phyloP scores from a whole-genome alignment of 2,797 vertebrate genomes.

The Megalops cyprinoides region DNA sequence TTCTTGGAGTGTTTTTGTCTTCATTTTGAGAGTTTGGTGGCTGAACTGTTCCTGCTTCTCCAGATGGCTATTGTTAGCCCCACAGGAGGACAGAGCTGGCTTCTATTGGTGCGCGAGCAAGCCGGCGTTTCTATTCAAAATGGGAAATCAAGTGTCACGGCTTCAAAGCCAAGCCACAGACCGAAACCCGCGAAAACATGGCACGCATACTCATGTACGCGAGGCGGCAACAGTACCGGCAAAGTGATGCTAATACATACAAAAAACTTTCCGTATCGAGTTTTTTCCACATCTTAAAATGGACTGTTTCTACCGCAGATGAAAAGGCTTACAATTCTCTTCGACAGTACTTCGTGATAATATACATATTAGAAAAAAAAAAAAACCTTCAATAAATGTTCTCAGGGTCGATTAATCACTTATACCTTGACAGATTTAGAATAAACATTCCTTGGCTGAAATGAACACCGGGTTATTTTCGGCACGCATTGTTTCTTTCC shows the following conservation, averaged over 20 bases:
- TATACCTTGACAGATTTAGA: not conserved
- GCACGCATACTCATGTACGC: not conserved
- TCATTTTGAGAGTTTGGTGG: not conserved
- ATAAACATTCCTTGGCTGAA: not conserved
- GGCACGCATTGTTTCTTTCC: too few relatives aligned
- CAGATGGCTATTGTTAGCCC: slow-evolving; percentile 61
- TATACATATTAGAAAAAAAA: not conserved
- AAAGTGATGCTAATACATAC: too few relatives aligned
- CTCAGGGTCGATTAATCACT: not conserved
- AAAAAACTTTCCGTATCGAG: too few relatives aligned
- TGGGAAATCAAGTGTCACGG: slow-evolving; percentile 70
- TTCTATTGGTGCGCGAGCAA: slow-evolving; percentile 50
- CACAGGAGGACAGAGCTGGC: slow-evolving; percentile 36
- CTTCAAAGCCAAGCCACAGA: slow-evolving; percentile 74
- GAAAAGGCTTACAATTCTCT: not conserved
- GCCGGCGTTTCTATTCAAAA: slow-evolving; percentile 62
- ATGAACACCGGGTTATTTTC: not conserved
- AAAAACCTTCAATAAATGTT: not conserved
- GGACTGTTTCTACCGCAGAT: too few relatives aligned
- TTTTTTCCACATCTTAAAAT: too few relatives aligned
- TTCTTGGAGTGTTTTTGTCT: not conserved
- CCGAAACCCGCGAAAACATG: slow-evolving; percentile 54
- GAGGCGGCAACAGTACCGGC: not conserved
- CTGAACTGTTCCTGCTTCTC: slow-evolving; percentile 27
- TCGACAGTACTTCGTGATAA: too few relatives aligned